These are phyloP conservation scores for Plagodis dolabraria DNA, from an alignment of 2,888 invertebrate genomes.

Conservation along the genomic window DNA sequence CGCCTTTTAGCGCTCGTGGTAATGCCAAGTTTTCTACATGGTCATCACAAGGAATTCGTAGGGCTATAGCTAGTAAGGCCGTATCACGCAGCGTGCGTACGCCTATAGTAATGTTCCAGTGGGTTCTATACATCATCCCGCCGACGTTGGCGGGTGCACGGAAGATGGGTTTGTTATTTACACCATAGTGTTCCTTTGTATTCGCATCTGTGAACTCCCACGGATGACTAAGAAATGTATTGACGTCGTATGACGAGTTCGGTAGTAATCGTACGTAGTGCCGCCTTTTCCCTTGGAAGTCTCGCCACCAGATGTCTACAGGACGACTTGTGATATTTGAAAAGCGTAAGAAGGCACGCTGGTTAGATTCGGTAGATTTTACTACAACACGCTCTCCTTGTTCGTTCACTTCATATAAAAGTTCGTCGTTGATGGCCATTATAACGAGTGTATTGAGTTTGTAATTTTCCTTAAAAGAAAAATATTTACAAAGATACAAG, in stretches of 20 bases:
- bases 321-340: conserved; percentile 64
- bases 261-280: conserved; percentile 86
- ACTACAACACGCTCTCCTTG: conserved; percentile 62
- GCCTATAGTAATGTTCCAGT: conserved; percentile 82
- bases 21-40: conserved; percentile 66
- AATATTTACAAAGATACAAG: too few species aligned
- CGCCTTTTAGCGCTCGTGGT: conserved; percentile 67
- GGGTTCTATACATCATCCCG: conserved; percentile 60
- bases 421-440: conserved; percentile 48
- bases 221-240: conserved; percentile 92
- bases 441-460: conserved; percentile 1
- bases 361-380: conserved; percentile 59
- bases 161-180: conserved; percentile 80
- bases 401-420: conserved; percentile 64
- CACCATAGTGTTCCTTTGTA: conserved; percentile 87
- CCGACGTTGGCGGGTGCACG: conserved; percentile 66
- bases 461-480: too few species aligned
- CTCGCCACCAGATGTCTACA: conserved; percentile 90
- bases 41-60: conserved; percentile 53
- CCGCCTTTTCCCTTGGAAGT: conserved; percentile 87
- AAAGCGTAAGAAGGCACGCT: conserved; percentile 62
- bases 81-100: conserved; percentile 77
- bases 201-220: conserved; percentile 92
- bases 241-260: conserved; percentile 85
- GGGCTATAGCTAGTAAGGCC: conserved; percentile 73